Evolutionary conservation across 2,113 vertebrate species (phyloP).

Genomic region (Pao palembangensis): DNA sequence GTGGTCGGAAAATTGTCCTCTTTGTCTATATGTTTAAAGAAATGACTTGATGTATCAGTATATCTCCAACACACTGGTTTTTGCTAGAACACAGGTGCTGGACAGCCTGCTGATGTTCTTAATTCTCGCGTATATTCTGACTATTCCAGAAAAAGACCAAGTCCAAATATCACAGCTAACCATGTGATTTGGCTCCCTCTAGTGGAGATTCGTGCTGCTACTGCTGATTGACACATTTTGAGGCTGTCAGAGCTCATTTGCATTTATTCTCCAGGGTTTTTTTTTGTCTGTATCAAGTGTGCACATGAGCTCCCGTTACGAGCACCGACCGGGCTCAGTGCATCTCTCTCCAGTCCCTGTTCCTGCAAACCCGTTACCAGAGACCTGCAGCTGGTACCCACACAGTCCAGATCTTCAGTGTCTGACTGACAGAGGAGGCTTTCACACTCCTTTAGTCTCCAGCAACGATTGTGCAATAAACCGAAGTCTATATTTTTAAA

Average conservation of each 20-base stretch:
- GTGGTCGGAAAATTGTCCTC: conserved; percentile 45
- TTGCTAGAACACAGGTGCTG: conserved; percentile 62
- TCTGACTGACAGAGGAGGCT: conserved; percentile 70
- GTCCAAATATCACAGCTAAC: not conserved
- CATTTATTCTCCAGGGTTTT: conserved; percentile 27
- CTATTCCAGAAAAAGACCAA: conserved; percentile 18
- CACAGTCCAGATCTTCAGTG: conserved; percentile 5
- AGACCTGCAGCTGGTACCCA: conserved; percentile 34
- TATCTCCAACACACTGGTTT: conserved; percentile 14
- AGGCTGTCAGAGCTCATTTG: conserved; percentile 21
- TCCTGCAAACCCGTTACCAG: conserved; percentile 18
- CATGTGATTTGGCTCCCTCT: conserved; percentile 59
- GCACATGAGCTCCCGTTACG: conserved; percentile 20
- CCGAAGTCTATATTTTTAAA: conserved; percentile 80
- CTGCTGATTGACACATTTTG: conserved; percentile 9
- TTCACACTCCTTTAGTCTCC: conserved; percentile 69
- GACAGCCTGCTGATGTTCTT: conserved; percentile 70
- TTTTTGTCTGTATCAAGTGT: conserved; percentile 19
- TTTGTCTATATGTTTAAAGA: conserved; percentile 61
- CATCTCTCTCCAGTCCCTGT: conserved; percentile 30
- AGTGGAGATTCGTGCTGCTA: conserved; percentile 46
- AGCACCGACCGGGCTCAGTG: conserved; percentile 26
- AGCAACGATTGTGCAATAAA: conserved; percentile 81
- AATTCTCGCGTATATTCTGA: conserved; percentile 57
- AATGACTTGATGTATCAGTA: conserved; percentile 51